Conservation (phyloP, 1,140 invertebrate genomes). For the Wiebesia pumilae region DNA sequence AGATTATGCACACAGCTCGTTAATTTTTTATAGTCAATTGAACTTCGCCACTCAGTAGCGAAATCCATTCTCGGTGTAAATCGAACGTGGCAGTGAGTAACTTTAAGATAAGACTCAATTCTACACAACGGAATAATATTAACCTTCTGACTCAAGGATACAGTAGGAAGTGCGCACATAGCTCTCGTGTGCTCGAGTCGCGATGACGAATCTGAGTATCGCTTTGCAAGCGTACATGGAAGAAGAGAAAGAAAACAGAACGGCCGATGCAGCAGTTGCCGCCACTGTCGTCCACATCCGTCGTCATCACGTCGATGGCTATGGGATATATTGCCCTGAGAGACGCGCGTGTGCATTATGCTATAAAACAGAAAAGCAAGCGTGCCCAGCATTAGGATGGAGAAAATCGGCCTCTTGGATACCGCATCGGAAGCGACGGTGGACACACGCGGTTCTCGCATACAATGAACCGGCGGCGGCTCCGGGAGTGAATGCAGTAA, state of each 20-base stretch:
- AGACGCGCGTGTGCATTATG: neutral
- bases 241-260: neutral
- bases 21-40: slow-evolving; percentile 33
- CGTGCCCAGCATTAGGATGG: neutral
- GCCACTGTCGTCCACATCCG: no score
- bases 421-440: neutral
- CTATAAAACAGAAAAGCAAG: slow-evolving; percentile 17
- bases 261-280: neutral
- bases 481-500: neutral
- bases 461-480: neutral
- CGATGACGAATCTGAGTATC: neutral
- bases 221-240: neutral
- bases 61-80: slow-evolving; percentile 14
- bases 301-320: neutral
- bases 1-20: slow-evolving; percentile 26
- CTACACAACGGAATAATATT: neutral
- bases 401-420: neutral
- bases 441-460: slow-evolving; percentile 16
- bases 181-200: neutral
- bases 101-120: slow-evolving; percentile 42
- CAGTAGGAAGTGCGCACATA: slow-evolving; percentile 21
- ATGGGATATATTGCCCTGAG: neutral
- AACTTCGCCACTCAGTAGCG: neutral
- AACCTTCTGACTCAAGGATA: slow-evolving; percentile 29
- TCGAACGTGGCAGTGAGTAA: slow-evolving; percentile 22